Base-by-base conservation (phyloP, 1,140 invertebrate genomes). In the Drosophila ficusphila region DNA sequence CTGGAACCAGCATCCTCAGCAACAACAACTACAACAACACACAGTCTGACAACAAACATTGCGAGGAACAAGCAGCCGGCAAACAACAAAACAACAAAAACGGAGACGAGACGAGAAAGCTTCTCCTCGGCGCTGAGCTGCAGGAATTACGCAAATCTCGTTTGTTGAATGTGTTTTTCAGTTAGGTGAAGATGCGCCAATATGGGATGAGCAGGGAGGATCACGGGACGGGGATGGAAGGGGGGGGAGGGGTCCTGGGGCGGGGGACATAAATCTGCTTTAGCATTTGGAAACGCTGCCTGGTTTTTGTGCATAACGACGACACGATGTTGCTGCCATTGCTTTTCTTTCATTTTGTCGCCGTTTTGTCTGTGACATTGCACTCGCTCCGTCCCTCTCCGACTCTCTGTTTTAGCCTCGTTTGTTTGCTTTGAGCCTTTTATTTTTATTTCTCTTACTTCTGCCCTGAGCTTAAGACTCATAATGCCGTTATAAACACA, bases 151-250 rank as follows among this genome's bases (percentile, higher is more conserved):
- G 82, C 82, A 88, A 88, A 88, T 88, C 82, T 88, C 82, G 82
- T 88, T 88, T 88, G 82, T 89, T 89, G 82, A 88, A 88, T 88
- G 82, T 88, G 82, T 82, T 82, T 73, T 88, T 88, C 83, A 88
- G 82, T 82, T 85, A 85, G 82, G 69, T 88, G 77, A 82, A 88
- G 82, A 86, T 86, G 82, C 82, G 76, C 58, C 77, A 77, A 73
- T 83, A 61, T 73, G 67, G 69, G 57, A 72, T 65, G 75, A 42
- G 61, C 33, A 8, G 29, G 31, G 12, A n/a, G 52, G 38, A 11
- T 39, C 18, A 18, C 34, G 25, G 5, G 21, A 7, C 6, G 61
- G 38, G 34, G 11, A 14, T 14, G 14, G 23, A 42, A 29, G 21
- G 12, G 16, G 49, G 11, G 21, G n/a, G 16, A 12, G 12, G 29